Evolutionary conservation across 2,797 vertebrate species (phyloP).

Genomic region (Hirundo rustica): DNA sequence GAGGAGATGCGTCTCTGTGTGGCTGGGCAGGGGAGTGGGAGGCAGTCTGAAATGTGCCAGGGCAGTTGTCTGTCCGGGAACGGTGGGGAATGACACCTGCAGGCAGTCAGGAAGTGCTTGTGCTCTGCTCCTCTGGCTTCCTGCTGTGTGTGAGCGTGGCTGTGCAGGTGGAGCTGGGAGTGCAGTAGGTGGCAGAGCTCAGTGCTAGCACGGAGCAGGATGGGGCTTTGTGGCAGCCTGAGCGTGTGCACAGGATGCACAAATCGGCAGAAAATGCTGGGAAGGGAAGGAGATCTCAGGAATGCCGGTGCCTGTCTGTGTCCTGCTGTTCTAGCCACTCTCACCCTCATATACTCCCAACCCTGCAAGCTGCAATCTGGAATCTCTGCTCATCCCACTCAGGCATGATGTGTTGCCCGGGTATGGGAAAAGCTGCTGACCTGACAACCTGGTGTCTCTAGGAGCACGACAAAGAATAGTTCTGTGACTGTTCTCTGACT

Average conservation of each 20-base stretch:
- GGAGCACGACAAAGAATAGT: not conserved
- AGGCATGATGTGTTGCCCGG: not conserved
- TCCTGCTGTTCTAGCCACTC: fast-evolving
- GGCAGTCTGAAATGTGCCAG: too few species aligned
- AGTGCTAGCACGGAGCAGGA: not conserved
- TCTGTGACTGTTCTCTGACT: not conserved
- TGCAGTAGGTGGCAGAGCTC: too few species aligned
- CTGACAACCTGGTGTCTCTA: not conserved
- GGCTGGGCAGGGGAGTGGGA: too few species aligned
- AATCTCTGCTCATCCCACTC: not conserved
- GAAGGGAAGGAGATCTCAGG: not conserved
- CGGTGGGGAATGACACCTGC: too few species aligned
- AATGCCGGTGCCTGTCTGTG: not conserved
- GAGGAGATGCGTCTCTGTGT: too few species aligned
- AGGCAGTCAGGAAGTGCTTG: too few species aligned
- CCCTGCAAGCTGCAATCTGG: not conserved
- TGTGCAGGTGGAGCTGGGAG: too few species aligned
- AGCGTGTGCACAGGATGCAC: not conserved
- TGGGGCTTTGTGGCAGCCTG: not conserved
- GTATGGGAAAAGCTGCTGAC: not conserved
- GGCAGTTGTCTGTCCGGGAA: too few species aligned
- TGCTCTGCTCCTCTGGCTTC: too few species aligned
- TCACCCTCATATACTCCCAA: not conserved
- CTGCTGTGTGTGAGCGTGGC: too few species aligned
- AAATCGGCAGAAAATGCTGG: not conserved